A percentile compares a stretch with the other conserved stretches of the same genome.
These are phyloP conservation scores for Andrena bicolor DNA, from an alignment of 2,888 invertebrate species.

Conservation along the genomic window DNA sequence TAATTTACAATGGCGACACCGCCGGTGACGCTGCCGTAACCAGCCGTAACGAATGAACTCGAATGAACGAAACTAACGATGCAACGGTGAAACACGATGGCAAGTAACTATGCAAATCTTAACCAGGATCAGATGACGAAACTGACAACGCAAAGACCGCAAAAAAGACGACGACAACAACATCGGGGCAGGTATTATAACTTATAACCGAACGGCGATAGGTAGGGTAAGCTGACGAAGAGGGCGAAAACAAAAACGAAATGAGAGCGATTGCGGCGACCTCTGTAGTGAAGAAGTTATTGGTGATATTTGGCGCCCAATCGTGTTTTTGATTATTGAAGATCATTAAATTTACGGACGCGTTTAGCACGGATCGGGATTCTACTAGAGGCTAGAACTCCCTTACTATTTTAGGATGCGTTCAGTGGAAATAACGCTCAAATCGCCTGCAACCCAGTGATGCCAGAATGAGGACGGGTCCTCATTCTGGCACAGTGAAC, in stretches of 20 bases:
- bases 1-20: constrained; percentile 29
- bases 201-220: neutral
- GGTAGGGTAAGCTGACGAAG: neutral
- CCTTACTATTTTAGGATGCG: too few relatives aligned
- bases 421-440: too few relatives aligned
- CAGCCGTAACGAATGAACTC: too few relatives aligned
- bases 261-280: constrained; percentile 10
- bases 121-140: neutral
- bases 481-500: too few relatives aligned
- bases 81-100: neutral
- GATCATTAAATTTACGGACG: too few relatives aligned
- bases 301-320: neutral
- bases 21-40: constrained; percentile 32
- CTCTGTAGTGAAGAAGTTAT: constrained; percentile 9
- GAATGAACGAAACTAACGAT: neutral
- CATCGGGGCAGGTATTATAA: neutral
- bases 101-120: neutral
- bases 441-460: too few relatives aligned
- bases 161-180: neutral
- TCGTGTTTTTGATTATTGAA: too few relatives aligned
- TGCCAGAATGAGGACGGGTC: too few relatives aligned
- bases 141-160: constrained; percentile 2
- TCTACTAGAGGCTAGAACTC: too few relatives aligned
- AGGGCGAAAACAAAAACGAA: constrained; percentile 9
- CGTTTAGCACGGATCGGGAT: too few relatives aligned